Percentiles rank a stretch among this genome's conserved stretches.
These are phyloP conservation scores for Odontomyia ornata DNA, from an alignment of 2,888 invertebrate genomes.

Conservation along the genomic window DNA sequence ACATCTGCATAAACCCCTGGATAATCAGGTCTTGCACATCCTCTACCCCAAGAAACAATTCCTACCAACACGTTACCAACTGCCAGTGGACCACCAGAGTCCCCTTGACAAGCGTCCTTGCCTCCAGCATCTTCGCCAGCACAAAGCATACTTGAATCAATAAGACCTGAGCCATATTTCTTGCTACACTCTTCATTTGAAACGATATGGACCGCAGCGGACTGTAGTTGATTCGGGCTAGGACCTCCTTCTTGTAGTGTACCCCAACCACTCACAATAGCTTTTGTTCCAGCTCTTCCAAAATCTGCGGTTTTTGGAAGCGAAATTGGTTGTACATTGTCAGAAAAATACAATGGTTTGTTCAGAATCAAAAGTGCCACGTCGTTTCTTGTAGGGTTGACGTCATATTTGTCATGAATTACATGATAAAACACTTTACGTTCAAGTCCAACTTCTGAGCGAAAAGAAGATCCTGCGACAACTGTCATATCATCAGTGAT, in stretches of 20 bases:
- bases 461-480: constrained; percentile 66
- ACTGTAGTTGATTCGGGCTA: constrained; percentile 59
- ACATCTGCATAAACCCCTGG: constrained; percentile 56
- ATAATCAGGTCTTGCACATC: constrained; percentile 57
- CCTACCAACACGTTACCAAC: constrained; percentile 55
- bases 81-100: constrained; percentile 53
- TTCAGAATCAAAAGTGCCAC: constrained; percentile 68
- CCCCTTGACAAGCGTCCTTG: constrained; percentile 52
- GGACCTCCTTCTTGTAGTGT: constrained; percentile 52
- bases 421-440: constrained; percentile 62
- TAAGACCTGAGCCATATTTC: constrained; percentile 57
- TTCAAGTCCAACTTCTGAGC: constrained; percentile 53
- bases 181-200: constrained; percentile 60
- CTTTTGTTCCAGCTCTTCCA: constrained; percentile 16
- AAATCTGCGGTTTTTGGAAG: constrained; percentile 58
- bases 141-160: constrained; percentile 58
- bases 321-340: constrained; percentile 61
- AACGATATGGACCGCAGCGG: constrained; percentile 64
- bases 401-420: constrained; percentile 65
- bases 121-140: constrained; percentile 56
- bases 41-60: constrained; percentile 60
- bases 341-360: constrained; percentile 61
- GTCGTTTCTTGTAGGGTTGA: constrained; percentile 66
- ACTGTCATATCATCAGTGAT: constrained; percentile 51
- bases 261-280: constrained; percentile 50